These are phyloP conservation scores for Microctenopoma lineatum DNA, from an alignment of 2,797 vertebrate species.

Conservation along the genomic window DNA sequence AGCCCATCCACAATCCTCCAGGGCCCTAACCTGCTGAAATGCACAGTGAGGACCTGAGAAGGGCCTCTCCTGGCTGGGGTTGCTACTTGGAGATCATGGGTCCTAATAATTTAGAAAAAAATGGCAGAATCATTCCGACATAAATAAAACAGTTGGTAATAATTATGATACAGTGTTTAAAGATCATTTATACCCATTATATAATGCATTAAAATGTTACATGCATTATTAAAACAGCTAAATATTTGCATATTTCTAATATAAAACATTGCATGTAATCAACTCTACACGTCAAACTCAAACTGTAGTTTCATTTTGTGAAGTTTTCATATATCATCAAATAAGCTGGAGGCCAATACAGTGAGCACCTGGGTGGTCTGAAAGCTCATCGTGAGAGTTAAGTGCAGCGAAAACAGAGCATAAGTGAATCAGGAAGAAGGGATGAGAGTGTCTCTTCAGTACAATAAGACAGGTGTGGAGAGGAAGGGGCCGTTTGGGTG, in stretches of 20 bases:
- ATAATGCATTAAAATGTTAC: constrained; percentile 2
- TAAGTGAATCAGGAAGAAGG: constrained; percentile 92
- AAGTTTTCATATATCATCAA: constrained; percentile 19
- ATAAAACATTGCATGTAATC: background rate
- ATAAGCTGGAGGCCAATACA: constrained; percentile 29
- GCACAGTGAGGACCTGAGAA: constrained; percentile 49
- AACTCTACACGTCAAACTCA: too few relatives aligned
- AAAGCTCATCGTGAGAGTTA: constrained; percentile 85
- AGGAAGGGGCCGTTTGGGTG: constrained; percentile 66
- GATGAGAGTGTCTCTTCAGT: constrained; percentile 77
- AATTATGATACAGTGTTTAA: background rate
- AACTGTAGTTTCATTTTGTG: background rate
- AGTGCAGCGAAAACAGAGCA: constrained; percentile 90
- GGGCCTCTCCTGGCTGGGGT: constrained; percentile 48
- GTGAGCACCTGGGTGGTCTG: constrained; percentile 83
- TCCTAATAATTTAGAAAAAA: constrained; percentile 14
- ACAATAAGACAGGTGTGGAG: constrained; percentile 77
- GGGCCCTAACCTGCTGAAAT: constrained; percentile 23
- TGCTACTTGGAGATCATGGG: constrained; percentile 53
- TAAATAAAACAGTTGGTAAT: background rate
- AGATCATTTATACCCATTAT: background rate
- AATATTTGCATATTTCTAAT: background rate
- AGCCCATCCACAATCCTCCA: constrained; percentile 38
- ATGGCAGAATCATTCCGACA: background rate
- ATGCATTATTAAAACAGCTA: background rate